phyloP scores from a whole-genome alignment of 37 sponge, comb jelly and placozoan genomes.

The Hormiphora californensis region DNA sequence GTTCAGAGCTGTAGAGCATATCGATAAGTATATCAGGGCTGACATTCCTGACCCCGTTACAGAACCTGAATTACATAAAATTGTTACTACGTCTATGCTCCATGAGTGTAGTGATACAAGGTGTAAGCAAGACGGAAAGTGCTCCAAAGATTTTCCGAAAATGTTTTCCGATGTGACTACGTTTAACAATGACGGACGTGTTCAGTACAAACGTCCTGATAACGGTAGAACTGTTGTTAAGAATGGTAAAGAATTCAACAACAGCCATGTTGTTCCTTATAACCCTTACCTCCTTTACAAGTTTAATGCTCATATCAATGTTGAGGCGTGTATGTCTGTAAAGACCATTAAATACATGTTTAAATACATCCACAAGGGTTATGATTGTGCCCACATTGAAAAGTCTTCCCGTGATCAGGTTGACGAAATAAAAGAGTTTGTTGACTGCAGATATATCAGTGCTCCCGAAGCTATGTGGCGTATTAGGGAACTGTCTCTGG shows the following conservation, averaged over 20 bases:
- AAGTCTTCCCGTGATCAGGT: not conserved
- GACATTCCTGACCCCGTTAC: not conserved
- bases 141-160: conserved; percentile 53
- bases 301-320: conserved; percentile 40
- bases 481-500: not conserved
- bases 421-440: not conserved
- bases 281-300: conserved; percentile 27
- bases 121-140: conserved; percentile 14
- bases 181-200: not conserved
- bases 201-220: not conserved
- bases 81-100: not conserved
- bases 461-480: conserved; percentile 23
- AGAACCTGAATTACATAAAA: not conserved
- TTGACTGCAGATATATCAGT: not conserved
- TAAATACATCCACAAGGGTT: conserved; percentile 6
- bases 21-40: not conserved
- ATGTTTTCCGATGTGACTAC: not conserved
- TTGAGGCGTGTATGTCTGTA: conserved; percentile 29
- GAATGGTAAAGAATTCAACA: not conserved
- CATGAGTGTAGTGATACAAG: not conserved
- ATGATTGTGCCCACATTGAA: not conserved
- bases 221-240: not conserved
- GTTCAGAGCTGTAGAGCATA: not conserved
- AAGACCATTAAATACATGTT: conserved; percentile 35
- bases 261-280: conserved; percentile 16